Conservation (phyloP, 2,888 invertebrate genomes). For the Scaptomyza caliginosa region DNA sequence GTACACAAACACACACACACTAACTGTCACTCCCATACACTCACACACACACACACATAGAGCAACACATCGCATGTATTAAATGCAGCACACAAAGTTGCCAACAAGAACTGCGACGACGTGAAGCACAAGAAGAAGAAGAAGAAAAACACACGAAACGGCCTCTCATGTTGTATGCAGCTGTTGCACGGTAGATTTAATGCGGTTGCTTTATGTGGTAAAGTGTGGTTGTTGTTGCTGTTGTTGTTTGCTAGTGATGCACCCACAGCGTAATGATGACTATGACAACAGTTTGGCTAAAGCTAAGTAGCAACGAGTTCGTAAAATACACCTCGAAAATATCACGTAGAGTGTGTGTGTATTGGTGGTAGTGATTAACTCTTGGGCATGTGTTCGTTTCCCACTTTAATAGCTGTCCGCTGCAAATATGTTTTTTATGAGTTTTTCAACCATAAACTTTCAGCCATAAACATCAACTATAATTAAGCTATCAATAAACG, state of each 20-base stretch:
- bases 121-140: background rate
- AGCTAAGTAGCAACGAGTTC: slow-evolving; percentile 28
- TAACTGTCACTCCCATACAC: too few species aligned
- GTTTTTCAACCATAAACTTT: background rate
- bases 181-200: slow-evolving; percentile 63
- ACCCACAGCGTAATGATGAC: slow-evolving; percentile 28
- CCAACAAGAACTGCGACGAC: background rate
- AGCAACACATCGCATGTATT: slow-evolving; percentile 7
- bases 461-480: slow-evolving; percentile 4
- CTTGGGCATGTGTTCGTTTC: background rate
- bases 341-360: background rate
- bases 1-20: background rate
- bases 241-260: slow-evolving; percentile 11
- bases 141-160: background rate
- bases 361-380: background rate
- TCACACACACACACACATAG: background rate
- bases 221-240: slow-evolving; percentile 8
- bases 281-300: slow-evolving; percentile 22
- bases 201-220: slow-evolving; percentile 40
- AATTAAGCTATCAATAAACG: slow-evolving; percentile 12
- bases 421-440: slow-evolving; percentile 8
- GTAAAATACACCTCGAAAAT: slow-evolving; percentile 5
- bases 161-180: slow-evolving; percentile 32
- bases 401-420: slow-evolving; percentile 1
- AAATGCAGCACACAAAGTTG: slow-evolving; percentile 20